Conservation (phyloP, 2,113 vertebrate species). For the Crotalus viridis region DNA sequence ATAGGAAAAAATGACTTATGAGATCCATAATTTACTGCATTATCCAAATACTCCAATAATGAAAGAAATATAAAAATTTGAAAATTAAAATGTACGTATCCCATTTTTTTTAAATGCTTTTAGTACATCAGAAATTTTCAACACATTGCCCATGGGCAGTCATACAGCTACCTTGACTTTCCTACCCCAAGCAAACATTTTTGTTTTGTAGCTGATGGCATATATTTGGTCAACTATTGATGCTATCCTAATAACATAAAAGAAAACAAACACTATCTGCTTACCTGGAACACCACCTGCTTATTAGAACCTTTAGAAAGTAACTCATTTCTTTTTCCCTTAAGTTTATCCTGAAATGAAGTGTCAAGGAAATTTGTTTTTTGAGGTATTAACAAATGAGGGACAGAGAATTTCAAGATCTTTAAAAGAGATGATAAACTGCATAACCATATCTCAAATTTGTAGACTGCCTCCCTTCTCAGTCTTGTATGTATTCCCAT, state of each 20-base stretch:
- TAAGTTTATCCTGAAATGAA: neutral
- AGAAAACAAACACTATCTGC: neutral
- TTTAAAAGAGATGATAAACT: conserved; percentile 33
- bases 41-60: too few species aligned
- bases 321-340: neutral
- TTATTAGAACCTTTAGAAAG: neutral
- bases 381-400: neutral
- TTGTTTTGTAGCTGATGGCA: neutral
- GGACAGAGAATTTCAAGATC: neutral
- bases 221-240: neutral
- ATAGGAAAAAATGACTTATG: neutral
- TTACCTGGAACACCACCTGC: neutral
- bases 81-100: neutral
- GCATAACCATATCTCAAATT: neutral
- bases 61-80: neutral
- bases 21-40: neutral
- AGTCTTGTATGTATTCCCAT: neutral
- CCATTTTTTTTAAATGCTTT: neutral
- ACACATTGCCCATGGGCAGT: neutral
- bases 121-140: neutral
- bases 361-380: neutral
- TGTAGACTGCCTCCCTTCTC: neutral
- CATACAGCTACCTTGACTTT: neutral
- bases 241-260: neutral
- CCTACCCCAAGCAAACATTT: neutral